Evolutionary conservation across 2,888 invertebrate genomes (phyloP), one percentile per base, ranked within the genome.

Genomic region (Beris chalybata): DNA sequence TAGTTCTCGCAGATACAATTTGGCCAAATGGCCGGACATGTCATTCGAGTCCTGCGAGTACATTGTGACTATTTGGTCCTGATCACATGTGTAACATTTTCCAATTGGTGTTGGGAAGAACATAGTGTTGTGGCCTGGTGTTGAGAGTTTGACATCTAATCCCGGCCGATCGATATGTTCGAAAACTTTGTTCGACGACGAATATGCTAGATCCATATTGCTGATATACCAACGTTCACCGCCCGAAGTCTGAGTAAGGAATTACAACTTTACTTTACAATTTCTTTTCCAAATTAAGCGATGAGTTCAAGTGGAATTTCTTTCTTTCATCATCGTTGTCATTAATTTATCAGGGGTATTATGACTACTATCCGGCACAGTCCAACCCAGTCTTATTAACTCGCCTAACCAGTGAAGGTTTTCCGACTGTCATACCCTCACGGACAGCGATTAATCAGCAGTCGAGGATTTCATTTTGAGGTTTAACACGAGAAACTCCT

Each of bases 161-260:
- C 83, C 83, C 43, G 85, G 84, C 70, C 85, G 83, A 50, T 85
- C 86, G 9, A 86, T 85, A 74, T 86, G 86, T 70, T 86, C 85
- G 67, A 87, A 79, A 32, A 85, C 82, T 72, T 83, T 77, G 52
- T 85, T 87, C 72, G 83, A 87, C 5, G 83, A 87, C 77, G 91
- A 92, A 79, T 91, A 93, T 4, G 85, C 85, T 66, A 95, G 80
- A 73, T 89, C 88, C 70, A 95, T 85, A 73, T 86, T 87, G 72
- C 89, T 89, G 1, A 92, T 89, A 77, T 92, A 94, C 95, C 95
- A 95, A 72, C 91, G 85, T 75, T 94, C 93, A 5, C 93, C 93
- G 4, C 93, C 93, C 31, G 92, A 91, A 2, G 93, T 92, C 92
- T 93, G 67, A 78, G 61, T 59, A 65, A 12, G 31, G 30, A 45